Evolutionary conservation across 2,888 invertebrate genomes (phyloP).

Genomic region (Tribolium freemani): DNA sequence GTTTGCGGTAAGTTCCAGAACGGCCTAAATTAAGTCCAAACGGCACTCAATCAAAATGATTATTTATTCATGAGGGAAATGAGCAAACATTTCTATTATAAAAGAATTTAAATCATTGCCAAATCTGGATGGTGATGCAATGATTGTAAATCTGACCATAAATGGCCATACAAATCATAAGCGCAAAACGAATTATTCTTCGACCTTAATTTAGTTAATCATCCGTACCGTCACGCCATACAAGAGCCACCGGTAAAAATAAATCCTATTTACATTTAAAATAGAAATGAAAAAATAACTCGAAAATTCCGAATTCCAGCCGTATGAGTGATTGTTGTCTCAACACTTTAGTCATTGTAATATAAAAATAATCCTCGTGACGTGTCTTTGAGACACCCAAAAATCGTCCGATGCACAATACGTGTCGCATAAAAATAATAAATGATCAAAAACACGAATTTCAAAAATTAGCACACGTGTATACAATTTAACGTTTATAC

Average conservation of each 20-base stretch:
- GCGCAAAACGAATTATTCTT: neutral
- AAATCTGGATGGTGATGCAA: too few species aligned
- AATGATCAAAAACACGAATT: neutral
- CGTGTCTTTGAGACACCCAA: slow-evolving; percentile 16
- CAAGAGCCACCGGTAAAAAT: neutral
- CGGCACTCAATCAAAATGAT: too few species aligned
- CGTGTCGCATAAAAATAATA: slow-evolving; percentile 26
- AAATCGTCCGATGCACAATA: slow-evolving; percentile 3
- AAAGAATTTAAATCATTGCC: neutral
- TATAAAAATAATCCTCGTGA: slow-evolving; percentile 7
- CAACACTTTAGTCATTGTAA: slow-evolving; percentile 2
- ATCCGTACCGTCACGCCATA: neutral
- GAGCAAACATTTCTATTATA: too few species aligned
- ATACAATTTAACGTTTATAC: neutral
- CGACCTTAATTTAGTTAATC: neutral
- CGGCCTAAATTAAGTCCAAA: slow-evolving; percentile 60
- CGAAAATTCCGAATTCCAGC: slow-evolving; percentile 10
- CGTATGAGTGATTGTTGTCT: slow-evolving; percentile 23
- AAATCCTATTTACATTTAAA: slow-evolving; percentile 6
- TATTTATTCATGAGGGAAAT: too few species aligned
- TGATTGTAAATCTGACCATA: too few species aligned
- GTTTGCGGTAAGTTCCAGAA: slow-evolving; percentile 68
- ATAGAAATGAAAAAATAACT: slow-evolving; percentile 8
- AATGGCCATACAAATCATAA: too few species aligned
- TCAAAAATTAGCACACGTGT: neutral